These are phyloP conservation scores for Polyergus mexicanus DNA, from an alignment of 1,140 invertebrate genomes.

Conservation along the genomic window DNA sequence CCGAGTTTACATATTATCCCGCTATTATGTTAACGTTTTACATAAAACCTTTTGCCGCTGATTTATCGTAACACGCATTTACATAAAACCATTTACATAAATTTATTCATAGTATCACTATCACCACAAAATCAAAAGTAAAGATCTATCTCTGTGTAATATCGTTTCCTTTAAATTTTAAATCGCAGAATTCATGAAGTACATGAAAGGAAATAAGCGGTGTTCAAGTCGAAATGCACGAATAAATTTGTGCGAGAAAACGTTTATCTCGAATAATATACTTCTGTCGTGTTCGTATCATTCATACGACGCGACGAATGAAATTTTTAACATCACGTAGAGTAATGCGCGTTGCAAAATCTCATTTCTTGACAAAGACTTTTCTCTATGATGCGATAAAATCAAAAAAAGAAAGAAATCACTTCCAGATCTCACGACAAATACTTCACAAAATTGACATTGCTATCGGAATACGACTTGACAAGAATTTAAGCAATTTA, in stretches of 20 bases:
- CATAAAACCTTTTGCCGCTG: neutral
- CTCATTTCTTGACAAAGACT: slow-evolving; percentile 46
- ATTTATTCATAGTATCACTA: neutral
- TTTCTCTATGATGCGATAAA: neutral
- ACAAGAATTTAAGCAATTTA: slow-evolving; percentile 44
- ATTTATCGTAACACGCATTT: neutral
- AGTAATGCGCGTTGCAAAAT: slow-evolving; percentile 18
- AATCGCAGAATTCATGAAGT: slow-evolving; percentile 4
- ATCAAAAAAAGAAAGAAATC: slow-evolving; percentile 6
- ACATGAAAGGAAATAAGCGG: neutral
- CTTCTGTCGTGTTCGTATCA: slow-evolving; percentile 1
- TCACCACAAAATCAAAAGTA: slow-evolving; percentile 17
- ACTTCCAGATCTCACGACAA: slow-evolving; percentile 18
- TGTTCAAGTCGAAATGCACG: neutral
- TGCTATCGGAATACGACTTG: neutral
- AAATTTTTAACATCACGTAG: slow-evolving; percentile 35
- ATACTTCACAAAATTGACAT: slow-evolving; percentile 43
- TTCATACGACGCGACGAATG: neutral
- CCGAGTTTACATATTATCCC: neutral
- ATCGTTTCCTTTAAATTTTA: neutral
- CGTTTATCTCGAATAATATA: slow-evolving; percentile 45
- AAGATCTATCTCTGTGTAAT: neutral
- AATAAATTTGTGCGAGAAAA: slow-evolving; percentile 50
- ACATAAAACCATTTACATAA: too few species aligned
- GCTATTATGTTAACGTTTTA: neutral